phyloP scores from a whole-genome alignment of 2,797 vertebrate species.

The Catamblyrhynchus diadema region DNA sequence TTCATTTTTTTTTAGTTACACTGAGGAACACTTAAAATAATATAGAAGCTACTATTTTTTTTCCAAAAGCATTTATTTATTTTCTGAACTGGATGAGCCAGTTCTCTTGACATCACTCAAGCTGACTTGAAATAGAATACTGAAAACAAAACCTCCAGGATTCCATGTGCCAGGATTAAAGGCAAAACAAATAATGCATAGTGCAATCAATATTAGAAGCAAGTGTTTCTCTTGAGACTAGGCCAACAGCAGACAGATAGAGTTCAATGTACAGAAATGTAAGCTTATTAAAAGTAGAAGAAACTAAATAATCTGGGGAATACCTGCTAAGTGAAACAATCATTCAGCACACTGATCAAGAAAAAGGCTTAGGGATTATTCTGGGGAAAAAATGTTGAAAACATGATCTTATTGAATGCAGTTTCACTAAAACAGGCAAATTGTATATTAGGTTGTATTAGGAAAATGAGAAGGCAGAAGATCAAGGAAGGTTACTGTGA shows the following conservation, averaged over 20 bases:
- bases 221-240: background rate
- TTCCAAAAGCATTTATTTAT: background rate
- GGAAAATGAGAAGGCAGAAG: background rate
- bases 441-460: background rate
- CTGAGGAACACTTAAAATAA: background rate
- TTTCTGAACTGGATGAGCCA: background rate
- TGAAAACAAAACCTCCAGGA: background rate
- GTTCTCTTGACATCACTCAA: background rate
- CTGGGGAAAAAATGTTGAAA: background rate
- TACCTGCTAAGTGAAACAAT: conserved; percentile 28
- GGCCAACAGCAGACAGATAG: background rate
- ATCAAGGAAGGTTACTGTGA: background rate
- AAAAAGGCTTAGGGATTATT: background rate
- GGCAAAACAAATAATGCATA: background rate
- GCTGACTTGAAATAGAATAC: background rate
- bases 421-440: background rate
- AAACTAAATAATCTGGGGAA: background rate
- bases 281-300: conserved; percentile 32
- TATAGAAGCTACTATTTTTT: background rate
- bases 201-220: background rate
- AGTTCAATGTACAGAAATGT: background rate
- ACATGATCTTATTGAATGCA: background rate
- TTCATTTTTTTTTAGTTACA: background rate
- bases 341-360: conserved; percentile 1
- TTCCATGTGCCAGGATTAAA: background rate